Conservation (phyloP, 2,797 vertebrate species). For the Ctenochaetus hawaiiensis region DNA sequence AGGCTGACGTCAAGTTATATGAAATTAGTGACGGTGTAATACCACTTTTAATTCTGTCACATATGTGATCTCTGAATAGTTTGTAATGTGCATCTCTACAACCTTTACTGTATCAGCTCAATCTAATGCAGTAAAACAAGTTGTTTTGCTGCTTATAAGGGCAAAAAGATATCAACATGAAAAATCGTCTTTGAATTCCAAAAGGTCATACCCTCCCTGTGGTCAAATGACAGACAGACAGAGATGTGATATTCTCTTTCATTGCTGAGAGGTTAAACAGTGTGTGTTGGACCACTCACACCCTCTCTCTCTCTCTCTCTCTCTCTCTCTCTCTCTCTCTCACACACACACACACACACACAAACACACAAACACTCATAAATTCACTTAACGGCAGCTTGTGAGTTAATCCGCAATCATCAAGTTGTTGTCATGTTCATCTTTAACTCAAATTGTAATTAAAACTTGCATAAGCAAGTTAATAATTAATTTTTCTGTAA, state of each 20-base stretch:
- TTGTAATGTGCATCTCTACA: constrained; percentile 20
- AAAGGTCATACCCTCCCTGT: constrained; percentile 75
- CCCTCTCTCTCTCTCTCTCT: too few species aligned
- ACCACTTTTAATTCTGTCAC: constrained; percentile 36
- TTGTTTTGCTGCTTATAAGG: constrained; percentile 58
- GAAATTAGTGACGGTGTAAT: constrained; percentile 30
- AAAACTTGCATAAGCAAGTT: constrained; percentile 13
- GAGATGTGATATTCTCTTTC: constrained; percentile 73
- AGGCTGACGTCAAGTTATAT: constrained; percentile 27
- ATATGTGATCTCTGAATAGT: constrained; percentile 39
- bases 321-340: too few species aligned
- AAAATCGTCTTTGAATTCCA: constrained; percentile 65
- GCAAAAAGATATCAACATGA: constrained; percentile 71
- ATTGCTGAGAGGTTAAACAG: constrained; percentile 68
- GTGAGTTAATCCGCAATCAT: constrained; percentile 47
- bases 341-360: too few species aligned
- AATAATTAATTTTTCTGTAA: not conserved
- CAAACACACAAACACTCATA: constrained; percentile 47
- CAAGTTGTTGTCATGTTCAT: constrained; percentile 30
- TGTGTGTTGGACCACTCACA: constrained; percentile 42
- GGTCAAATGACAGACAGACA: constrained; percentile 74
- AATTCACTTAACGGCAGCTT: constrained; percentile 51
- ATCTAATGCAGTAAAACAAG: constrained; percentile 63
- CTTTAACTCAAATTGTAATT: constrained; percentile 33
- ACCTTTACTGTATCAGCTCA: constrained; percentile 26